Percentiles rank a stretch among this genome's conserved stretches.
Conservation (phyloP, 2,113 vertebrate genomes). For the Crotalus helleri region DNA sequence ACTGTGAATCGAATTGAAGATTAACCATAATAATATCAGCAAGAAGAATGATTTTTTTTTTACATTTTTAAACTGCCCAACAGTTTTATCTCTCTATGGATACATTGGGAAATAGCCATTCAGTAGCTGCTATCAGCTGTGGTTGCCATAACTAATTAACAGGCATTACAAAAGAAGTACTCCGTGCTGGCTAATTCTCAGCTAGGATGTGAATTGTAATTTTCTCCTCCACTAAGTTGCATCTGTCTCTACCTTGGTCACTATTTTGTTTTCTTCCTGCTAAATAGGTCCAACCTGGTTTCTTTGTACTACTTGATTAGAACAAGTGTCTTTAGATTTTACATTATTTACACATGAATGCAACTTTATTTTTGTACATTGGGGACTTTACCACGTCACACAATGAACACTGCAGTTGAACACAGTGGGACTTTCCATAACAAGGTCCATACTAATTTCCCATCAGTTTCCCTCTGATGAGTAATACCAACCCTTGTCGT, state of each 20-base stretch:
- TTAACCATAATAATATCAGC: neutral
- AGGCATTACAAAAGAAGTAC: neutral
- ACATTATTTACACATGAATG: neutral
- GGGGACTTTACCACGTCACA: neutral
- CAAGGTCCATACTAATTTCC: neutral
- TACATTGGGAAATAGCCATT: neutral
- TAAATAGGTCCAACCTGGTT: neutral
- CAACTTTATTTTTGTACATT: neutral
- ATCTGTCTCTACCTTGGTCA: neutral
- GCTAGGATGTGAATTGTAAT: neutral
- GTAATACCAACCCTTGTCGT: neutral
- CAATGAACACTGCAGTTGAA: neutral
- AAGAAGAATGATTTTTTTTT: neutral
- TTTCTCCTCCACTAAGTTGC: neutral
- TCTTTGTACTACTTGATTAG: neutral
- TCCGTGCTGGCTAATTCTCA: neutral
- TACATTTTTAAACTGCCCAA: neutral
- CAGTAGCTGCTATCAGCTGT: neutral
- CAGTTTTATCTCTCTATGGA: neutral
- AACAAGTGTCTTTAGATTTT: neutral
- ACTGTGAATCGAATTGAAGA: neutral
- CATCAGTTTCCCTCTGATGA: neutral
- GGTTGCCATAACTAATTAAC: neutral
- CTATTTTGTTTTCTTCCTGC: neutral
- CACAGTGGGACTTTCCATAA: neutral